A percentile compares a stretch with the other conserved stretches of the same genome.
These are phyloP conservation scores for Fulica atra DNA, from an alignment of 2,113 vertebrate genomes.

Conservation along the genomic window DNA sequence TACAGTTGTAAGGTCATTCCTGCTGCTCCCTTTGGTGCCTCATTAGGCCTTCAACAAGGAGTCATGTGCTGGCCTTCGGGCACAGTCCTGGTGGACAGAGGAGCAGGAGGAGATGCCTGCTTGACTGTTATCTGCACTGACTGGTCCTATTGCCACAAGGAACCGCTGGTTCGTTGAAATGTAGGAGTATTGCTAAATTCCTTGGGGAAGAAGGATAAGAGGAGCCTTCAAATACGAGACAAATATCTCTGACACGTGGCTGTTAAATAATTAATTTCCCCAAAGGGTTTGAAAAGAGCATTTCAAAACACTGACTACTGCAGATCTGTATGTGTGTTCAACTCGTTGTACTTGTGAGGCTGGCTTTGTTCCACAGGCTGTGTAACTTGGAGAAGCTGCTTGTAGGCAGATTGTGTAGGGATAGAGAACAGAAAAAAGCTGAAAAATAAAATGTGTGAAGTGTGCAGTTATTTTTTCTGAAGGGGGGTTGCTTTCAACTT, in stretches of 20 bases:
- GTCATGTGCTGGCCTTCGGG: not conserved
- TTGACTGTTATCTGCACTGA: not conserved
- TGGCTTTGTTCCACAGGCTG: not conserved
- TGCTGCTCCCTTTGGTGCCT: not conserved
- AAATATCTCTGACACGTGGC: not conserved
- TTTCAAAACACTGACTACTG: conserved; percentile 1
- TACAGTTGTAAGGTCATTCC: not conserved
- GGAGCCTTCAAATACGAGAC: conserved; percentile 20
- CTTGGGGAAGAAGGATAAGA: not conserved
- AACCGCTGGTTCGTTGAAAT: not conserved
- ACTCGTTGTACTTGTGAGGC: not conserved
- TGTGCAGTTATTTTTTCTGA: not conserved
- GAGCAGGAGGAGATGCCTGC: not conserved
- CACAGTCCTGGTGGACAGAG: not conserved
- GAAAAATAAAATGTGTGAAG: conserved; percentile 14
- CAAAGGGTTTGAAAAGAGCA: conserved; percentile 1
- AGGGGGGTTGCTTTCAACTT: not conserved
- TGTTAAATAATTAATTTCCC: conserved; percentile 58
- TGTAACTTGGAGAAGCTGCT: not conserved
- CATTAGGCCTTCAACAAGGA: not conserved
- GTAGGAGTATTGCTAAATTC: not conserved
- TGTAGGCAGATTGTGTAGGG: not conserved
- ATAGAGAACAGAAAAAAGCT: not conserved
- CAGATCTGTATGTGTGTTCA: not conserved
- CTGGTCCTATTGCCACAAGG: not conserved